A percentile compares a stretch with the other conserved stretches of the same genome.
Conservation (phyloP, 2,888 invertebrate genomes). For the Parelbella ahira region DNA sequence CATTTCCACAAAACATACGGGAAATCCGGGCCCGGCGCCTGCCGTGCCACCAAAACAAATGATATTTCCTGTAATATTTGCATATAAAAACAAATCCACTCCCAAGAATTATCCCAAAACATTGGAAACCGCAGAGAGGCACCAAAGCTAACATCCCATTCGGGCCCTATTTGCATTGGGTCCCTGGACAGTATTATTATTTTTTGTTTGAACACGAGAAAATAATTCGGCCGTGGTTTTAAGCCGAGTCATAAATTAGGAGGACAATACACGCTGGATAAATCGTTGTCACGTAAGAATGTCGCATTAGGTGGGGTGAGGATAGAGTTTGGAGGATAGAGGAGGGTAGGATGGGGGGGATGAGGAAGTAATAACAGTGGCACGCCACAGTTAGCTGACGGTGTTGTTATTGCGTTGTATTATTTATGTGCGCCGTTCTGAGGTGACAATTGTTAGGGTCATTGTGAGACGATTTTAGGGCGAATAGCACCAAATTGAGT, state of each 20-base stretch:
- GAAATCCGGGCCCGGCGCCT: slow-evolving; percentile 3
- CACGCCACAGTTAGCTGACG: slow-evolving; percentile 65
- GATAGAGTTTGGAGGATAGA: slow-evolving; percentile 27
- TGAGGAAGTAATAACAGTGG: slow-evolving; percentile 63
- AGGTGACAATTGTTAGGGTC: slow-evolving; percentile 50
- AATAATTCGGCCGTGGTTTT: slow-evolving; percentile 60
- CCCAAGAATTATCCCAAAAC: slow-evolving; percentile 9
- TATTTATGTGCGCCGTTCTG: slow-evolving; percentile 61
- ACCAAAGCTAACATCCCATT: slow-evolving; percentile 5
- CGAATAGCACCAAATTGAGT: too few species aligned
- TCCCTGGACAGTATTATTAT: slow-evolving; percentile 34
- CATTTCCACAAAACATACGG: slow-evolving; percentile 2
- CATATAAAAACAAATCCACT: slow-evolving; percentile 21
- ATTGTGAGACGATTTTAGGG: slow-evolving; percentile 19
- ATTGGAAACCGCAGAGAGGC: slow-evolving; percentile 5
- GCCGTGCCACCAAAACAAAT: not conserved
- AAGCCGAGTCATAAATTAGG: slow-evolving; percentile 68
- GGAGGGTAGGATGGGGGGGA: slow-evolving; percentile 26
- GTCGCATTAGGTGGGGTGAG: slow-evolving; percentile 62
- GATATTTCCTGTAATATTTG: slow-evolving; percentile 13
- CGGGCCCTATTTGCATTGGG: slow-evolving; percentile 14
- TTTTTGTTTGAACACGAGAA: slow-evolving; percentile 55
- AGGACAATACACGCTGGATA: slow-evolving; percentile 74
- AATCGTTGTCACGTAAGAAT: slow-evolving; percentile 80
- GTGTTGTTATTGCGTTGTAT: slow-evolving; percentile 70